Base-by-base conservation (phyloP, 2,113 vertebrate genomes). In the Sebastes schlegelii region DNA sequence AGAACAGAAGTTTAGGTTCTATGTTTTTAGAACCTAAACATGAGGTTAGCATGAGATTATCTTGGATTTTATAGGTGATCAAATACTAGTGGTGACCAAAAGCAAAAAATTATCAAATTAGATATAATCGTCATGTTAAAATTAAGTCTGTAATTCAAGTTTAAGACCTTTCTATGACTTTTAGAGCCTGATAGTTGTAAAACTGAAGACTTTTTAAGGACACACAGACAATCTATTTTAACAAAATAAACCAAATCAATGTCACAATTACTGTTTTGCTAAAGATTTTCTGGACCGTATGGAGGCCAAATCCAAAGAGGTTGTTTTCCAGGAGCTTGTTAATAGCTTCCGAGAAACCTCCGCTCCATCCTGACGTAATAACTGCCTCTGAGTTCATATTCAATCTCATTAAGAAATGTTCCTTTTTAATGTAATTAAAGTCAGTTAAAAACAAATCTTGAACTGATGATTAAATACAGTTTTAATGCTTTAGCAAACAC, bases 311-410 rank as follows among this genome's bases (percentile, higher is more conserved):
- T 52, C 1, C 1, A 10, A 45, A 13, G 45, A 13, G 42, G n/a
- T 23, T 9, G 65, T 75, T 79, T 76, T 79, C 75, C 60, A 66
- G 75, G 64, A 74, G 13, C 49, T 26, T 46, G 74, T 58, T 65
- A 17, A 43, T 57, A 17, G 52, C 17, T 86, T 74, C 57, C 19
- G 26, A 70, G 62, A 82, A 77, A 77, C 23, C 55, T 5, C 55
- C 34, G 21, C 14, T 52, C 55, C 48, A 17, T 11, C 40, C 68
- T 61, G 23, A 46, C 67, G 61, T 57, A 66, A 73, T 45, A 55
- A n/a, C 45, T 67, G 54, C 26, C 64, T n/a, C 58, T 62, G 64
- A 73, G 68, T 74, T 60, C 45, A 77, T 82, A 68, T 74, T 74
- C 62, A 74, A 5, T 74, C 42, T 69, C n/a, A 69, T 71, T 57